phyloP scores from a whole-genome alignment of 2,797 vertebrate genomes.

The Apogon talboti region DNA sequence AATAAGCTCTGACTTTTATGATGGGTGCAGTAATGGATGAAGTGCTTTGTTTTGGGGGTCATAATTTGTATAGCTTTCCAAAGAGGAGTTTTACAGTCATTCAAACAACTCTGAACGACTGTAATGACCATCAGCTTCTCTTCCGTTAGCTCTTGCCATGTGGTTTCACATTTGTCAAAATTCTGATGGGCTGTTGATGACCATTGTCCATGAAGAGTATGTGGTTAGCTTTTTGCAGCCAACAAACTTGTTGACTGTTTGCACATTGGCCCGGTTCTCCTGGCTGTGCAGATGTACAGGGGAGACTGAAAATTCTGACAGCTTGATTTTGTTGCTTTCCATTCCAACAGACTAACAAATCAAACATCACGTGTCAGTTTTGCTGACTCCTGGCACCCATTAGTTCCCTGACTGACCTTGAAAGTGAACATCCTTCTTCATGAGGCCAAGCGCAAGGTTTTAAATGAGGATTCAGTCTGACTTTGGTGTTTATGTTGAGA shows the following conservation, averaged over 20 bases:
- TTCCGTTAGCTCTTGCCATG: constrained; percentile 15
- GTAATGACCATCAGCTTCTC: constrained; percentile 18
- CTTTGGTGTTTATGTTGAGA: constrained; percentile 17
- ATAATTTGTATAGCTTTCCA: constrained; percentile 3
- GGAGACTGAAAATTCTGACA: constrained; percentile 41
- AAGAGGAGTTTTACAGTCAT: constrained; percentile 14
- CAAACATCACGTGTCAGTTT: constrained; percentile 9
- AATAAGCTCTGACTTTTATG: background rate
- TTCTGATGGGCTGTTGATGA: constrained; percentile 27
- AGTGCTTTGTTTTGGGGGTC: constrained; percentile 5
- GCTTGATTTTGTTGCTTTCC: constrained; percentile 26
- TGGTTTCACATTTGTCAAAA: constrained; percentile 33
- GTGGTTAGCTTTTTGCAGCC: constrained; percentile 37
- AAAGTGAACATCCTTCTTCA: constrained; percentile 10
- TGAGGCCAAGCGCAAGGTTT: constrained; percentile 13
- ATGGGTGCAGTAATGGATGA: background rate
- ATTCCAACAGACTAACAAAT: constrained; percentile 9
- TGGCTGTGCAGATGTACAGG: constrained; percentile 30
- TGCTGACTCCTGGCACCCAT: constrained; percentile 6
- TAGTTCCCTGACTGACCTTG: constrained; percentile 11
- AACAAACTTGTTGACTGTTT: constrained; percentile 41
- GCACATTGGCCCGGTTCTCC: constrained; percentile 25
- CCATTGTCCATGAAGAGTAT: constrained; percentile 16
- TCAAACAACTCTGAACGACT: constrained; percentile 10
- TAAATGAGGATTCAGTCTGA: background rate